A percentile compares a stretch with the other conserved stretches of the same genome.
These are phyloP conservation scores for Cyanocitta stelleri DNA, from an alignment of 2,113 vertebrate genomes.

Conservation along the genomic window DNA sequence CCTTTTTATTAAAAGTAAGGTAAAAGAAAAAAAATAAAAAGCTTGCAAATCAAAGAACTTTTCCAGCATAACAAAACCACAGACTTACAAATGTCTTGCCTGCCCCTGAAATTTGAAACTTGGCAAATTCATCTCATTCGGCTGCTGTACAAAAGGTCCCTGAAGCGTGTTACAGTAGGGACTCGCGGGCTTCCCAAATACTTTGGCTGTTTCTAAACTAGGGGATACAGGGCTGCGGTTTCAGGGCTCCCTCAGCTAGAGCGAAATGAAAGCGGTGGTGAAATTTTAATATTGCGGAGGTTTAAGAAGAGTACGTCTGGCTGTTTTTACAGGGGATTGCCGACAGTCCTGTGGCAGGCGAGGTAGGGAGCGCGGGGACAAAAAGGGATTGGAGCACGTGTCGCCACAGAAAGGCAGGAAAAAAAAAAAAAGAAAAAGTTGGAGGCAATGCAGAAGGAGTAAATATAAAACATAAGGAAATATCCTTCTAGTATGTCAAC, in stretches of 20 bases:
- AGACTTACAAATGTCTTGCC: constrained; percentile 30
- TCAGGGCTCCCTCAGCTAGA: background rate
- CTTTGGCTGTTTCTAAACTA: background rate
- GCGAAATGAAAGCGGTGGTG: background rate
- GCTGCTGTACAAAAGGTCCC: constrained; percentile 29
- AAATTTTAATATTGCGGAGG: background rate
- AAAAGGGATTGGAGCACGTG: constrained; percentile 6
- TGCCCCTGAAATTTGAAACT: constrained; percentile 48
- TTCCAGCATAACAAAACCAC: constrained; percentile 38
- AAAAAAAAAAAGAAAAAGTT: background rate
- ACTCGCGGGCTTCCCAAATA: constrained; percentile 18
- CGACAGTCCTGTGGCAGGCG: background rate
- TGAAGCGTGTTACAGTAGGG: constrained; percentile 18
- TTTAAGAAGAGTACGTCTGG: background rate
- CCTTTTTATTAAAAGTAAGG: constrained; percentile 10
- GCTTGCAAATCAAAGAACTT: constrained; percentile 31
- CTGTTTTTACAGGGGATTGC: background rate
- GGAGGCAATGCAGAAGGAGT: background rate
- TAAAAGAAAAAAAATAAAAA: background rate
- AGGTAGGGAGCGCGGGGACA: background rate
- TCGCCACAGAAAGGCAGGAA: background rate
- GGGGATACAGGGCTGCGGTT: background rate
- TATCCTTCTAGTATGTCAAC: background rate
- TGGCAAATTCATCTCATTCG: constrained; percentile 23
- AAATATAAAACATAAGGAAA: background rate